Evolutionary conservation across 2,797 vertebrate species (phyloP).

Genomic region (Spinus olivaceus): DNA sequence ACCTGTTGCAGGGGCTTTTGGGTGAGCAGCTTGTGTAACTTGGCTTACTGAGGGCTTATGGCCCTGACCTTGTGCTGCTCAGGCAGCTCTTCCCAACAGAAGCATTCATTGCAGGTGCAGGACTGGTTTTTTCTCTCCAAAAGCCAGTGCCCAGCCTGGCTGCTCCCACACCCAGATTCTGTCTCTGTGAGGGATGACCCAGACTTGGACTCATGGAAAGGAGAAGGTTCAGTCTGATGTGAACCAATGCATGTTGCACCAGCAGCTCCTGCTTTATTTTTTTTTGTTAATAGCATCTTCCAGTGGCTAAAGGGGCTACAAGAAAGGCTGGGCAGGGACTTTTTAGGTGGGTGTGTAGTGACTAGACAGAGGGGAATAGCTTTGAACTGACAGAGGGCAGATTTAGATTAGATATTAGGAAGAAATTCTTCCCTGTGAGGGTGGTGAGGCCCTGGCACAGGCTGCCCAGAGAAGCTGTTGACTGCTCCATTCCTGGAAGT

Average conservation of each 20-base stretch:
- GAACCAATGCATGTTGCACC: accelerated
- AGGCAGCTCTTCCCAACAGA: background rate
- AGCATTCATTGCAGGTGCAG: background rate
- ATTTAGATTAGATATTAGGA: background rate
- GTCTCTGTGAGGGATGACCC: background rate
- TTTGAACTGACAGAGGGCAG: background rate
- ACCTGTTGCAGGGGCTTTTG: conserved; percentile 28
- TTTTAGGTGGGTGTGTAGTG: background rate
- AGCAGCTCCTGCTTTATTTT: background rate
- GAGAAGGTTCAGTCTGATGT: background rate
- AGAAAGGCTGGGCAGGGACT: background rate
- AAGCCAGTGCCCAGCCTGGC: background rate
- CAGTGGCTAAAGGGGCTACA: background rate
- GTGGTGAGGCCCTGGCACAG: background rate
- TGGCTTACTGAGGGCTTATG: background rate
- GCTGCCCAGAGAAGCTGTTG: background rate
- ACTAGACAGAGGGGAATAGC: background rate
- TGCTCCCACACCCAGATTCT: background rate
- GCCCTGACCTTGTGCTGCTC: background rate
- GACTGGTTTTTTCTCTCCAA: background rate
- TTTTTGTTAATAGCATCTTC: background rate
- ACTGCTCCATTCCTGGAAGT: background rate
- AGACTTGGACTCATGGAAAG: background rate
- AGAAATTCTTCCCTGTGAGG: background rate
- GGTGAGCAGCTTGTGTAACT: conserved; percentile 31